These are phyloP conservation scores for Malurus alboscapulatus DNA, from an alignment of 2,113 vertebrate species.

Conservation along the genomic window DNA sequence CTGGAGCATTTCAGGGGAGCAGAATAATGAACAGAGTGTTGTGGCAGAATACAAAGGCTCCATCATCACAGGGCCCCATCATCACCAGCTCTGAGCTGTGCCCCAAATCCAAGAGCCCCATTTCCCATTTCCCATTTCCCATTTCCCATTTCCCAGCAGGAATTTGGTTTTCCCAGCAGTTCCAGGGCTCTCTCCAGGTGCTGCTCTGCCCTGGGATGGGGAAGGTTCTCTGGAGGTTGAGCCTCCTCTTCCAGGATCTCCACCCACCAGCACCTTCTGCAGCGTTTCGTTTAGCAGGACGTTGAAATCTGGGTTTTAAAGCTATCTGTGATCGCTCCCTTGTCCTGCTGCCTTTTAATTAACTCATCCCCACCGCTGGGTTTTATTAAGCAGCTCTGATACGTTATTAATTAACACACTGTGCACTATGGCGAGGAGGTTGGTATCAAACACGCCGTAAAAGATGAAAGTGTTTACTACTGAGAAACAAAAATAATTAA, in stretches of 20 bases:
- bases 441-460: background rate
- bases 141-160: rapidly evolving
- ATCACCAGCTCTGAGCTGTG: too few species aligned
- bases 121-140: background rate
- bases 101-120: background rate
- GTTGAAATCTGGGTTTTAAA: background rate
- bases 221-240: background rate
- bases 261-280: background rate
- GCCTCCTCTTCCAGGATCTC: background rate
- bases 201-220: rapidly evolving
- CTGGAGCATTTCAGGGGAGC: constrained; percentile 47
- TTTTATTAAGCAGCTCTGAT: background rate
- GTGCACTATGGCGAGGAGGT: background rate
- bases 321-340: background rate
- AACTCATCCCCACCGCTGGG: background rate
- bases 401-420: constrained; percentile 21
- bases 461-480: constrained; percentile 18
- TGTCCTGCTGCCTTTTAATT: constrained; percentile 27
- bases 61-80: too few species aligned
- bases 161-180: rapidly evolving
- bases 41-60: background rate
- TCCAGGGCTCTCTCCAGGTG: background rate
- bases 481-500: constrained; percentile 19
- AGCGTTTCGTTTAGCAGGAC: background rate
- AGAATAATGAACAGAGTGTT: constrained; percentile 38